A percentile compares a stretch with the other conserved stretches of the same genome.
phyloP scores from a whole-genome alignment of 2,113 vertebrate genomes.

The Trachemys scripta region DNA sequence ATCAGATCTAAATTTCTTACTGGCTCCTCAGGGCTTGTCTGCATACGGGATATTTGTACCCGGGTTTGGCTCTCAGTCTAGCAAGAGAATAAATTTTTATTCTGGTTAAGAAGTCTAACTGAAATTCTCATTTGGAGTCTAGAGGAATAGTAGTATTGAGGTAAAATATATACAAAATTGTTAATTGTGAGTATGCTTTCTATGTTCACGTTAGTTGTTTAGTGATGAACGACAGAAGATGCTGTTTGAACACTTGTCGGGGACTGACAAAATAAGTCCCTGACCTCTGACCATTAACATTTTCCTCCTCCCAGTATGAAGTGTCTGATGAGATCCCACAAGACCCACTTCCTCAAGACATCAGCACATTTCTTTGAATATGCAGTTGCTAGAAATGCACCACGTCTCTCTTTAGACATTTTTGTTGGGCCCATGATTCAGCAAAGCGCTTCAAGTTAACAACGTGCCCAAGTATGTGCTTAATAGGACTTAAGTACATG shows the following conservation, averaged over 20 bases:
- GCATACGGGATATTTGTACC: not conserved
- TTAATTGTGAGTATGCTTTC: not conserved
- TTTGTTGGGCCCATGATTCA: not conserved
- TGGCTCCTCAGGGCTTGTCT: not conserved
- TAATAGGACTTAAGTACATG: not conserved
- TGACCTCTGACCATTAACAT: not conserved
- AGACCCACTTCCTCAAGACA: not conserved
- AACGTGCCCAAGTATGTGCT: not conserved
- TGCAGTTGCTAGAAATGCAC: not conserved
- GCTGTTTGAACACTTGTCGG: not conserved
- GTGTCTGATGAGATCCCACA: not conserved
- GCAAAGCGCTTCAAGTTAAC: slow-evolving; percentile 6
- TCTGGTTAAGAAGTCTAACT: not conserved
- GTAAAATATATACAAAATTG: not conserved
- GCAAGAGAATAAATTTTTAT: not conserved
- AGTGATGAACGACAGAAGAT: not conserved
- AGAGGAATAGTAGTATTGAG: not conserved
- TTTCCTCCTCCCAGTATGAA: not conserved
- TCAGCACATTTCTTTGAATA: not conserved
- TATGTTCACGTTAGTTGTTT: not conserved
- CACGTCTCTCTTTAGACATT: not conserved
- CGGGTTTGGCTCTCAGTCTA: not conserved
- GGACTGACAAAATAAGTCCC: not conserved
- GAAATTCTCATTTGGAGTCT: not conserved
- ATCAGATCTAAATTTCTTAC: not conserved